These are phyloP conservation scores for Idaea straminata DNA, from an alignment of 2,888 invertebrate genomes.

Conservation along the genomic window DNA sequence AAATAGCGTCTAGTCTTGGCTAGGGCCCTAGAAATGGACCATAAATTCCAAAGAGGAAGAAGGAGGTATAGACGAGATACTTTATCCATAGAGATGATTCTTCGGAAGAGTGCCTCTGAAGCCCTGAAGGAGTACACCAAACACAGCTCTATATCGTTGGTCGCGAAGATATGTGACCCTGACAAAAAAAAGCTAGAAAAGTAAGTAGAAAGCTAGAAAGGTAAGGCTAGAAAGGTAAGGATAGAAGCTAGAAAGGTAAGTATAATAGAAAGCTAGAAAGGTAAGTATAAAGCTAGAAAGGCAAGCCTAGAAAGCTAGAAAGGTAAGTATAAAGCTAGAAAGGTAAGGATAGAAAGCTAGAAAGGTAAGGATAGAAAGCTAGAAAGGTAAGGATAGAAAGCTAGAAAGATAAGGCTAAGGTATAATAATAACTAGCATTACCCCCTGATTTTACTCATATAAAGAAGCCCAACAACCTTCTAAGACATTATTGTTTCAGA, in stretches of 20 bases:
- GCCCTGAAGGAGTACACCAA: conserved; percentile 50
- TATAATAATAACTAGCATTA: too few relatives aligned
- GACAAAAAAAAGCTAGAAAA: conserved; percentile 30
- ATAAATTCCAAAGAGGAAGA: not conserved
- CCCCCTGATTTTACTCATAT: too few relatives aligned
- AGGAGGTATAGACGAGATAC: conserved; percentile 13
- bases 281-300: too few relatives aligned
- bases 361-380: too few relatives aligned
- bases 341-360: not conserved
- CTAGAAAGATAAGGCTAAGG: too few relatives aligned
- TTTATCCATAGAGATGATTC: conserved; percentile 49
- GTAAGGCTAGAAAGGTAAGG: not conserved
- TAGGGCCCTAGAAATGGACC: not conserved
- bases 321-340: too few relatives aligned
- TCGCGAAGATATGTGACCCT: conserved; percentile 41
- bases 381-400: too few relatives aligned
- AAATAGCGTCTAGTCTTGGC: not conserved
- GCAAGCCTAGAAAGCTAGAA: too few relatives aligned
- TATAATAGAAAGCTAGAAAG: too few relatives aligned
- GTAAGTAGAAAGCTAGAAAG: conserved; percentile 28
- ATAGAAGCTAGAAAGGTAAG: not conserved
- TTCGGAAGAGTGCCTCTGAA: conserved; percentile 49
- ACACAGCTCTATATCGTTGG: conserved; percentile 47
- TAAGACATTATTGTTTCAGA: too few relatives aligned
- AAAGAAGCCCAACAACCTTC: too few relatives aligned